Base-by-base conservation (phyloP, 2,797 vertebrate genomes). In the Todus mexicanus region DNA sequence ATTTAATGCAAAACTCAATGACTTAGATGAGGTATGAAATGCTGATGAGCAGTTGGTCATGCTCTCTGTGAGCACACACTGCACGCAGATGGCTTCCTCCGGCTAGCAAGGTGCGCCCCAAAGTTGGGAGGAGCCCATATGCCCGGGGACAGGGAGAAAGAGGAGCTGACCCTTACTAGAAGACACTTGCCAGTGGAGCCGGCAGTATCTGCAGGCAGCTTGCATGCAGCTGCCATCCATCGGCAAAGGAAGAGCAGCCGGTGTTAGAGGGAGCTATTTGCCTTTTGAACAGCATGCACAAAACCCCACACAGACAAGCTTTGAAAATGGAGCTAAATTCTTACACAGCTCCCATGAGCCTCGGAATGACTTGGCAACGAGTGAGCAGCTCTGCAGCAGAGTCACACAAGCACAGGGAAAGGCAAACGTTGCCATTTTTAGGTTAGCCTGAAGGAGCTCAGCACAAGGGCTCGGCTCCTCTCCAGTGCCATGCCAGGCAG, bases 281-380 rank as follows among this genome's bases (percentile, higher is more conserved):
- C 74, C 33, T 57, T 93, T 84, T 57, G 40, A 96, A 94, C 35
- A 54, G 80, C 96, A 96, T 96, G 96, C 95, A 91, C 5, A 50
- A 59, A 94, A 92, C 22, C 59, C 78, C 91, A 95, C 83, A 93
- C 93, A 91, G 73, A 85, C 15, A 48, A 56, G 79, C 73, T 78
- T 92, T 72, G 65, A 85, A 94, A 95, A 75, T 26, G 31, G 54
- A 92, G 83, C 89, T 3, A 50, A 82, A 71, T 88, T 93, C 90
- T 90, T 84, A 90, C 45, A 68, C 64, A 84, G 90, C 84, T 91
- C 85, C 66, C 75, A 65, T 1, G 4, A 95, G 78, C 74, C 53
- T 89, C 12, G 4, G 57, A 66, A 65, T 47, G 65, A 92, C 76
- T 94, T 1, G 4, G 78, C 84, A 93, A 90, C 4, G 51, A 91